Base-by-base conservation (phyloP, 2,113 vertebrate genomes). In the Xiphophorus maculatus region DNA sequence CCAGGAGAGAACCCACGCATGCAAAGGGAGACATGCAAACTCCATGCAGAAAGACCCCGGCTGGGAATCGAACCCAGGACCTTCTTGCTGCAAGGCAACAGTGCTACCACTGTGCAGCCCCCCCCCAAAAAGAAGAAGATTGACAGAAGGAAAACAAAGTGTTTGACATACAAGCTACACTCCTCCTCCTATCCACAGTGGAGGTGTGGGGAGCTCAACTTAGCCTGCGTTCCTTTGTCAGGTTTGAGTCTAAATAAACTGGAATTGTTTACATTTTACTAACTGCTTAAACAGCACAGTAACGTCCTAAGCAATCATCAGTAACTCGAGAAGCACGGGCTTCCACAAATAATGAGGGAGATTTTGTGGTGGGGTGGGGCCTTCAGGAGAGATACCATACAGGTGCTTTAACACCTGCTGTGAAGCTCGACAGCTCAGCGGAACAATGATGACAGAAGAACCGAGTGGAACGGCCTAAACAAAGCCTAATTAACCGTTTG, bases 401-500 rank as follows among this genome's bases (percentile, higher is more conserved):
- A 82, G 86, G 80, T 85, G 71, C 81, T 69, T 69, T 74, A 66
- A 83, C 78, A 83, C 90, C 84, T 86, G 86, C 81, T 79, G 89
- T 82, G 90, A 92, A 77, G 77, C 86, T 63, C 82, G 78, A 87
- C 83, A 83, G 65, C 84, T 75, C 77, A 73, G 54, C 77, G 66
- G 74, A 60, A 51, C 64, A 80, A 48, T 51, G 11, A 76, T 82
- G 69, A 74, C 76, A 62, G 15, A 14, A 71, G 13, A 61, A 4
- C 12, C 51, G 22, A 3, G 30, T 4, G 14, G 12, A 3, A 8
- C 0, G 33, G 12, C 4, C 35, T 66, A 37, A 35, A n/a, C 9
- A 66, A 63, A 15, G 29, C 11, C 25, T n/a, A 25, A 58, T 58
- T 10, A 58, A 6, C 51, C 48, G 4, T 9, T 19, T 54, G 48